Evolutionary conservation across 1,140 invertebrate species (phyloP).

Genomic region (Papilio polyxenes): DNA sequence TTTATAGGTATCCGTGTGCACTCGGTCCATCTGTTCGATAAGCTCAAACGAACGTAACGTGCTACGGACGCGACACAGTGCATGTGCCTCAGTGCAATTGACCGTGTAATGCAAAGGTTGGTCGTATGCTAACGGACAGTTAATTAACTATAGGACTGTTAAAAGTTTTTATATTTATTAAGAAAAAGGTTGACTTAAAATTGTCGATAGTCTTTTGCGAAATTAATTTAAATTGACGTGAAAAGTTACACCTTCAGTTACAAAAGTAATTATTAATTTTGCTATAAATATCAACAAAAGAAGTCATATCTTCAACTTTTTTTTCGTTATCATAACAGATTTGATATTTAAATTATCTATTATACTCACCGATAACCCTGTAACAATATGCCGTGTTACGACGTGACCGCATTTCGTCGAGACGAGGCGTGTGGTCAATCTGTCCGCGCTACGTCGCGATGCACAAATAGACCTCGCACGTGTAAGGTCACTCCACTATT

Average conservation of each 20-base stretch:
- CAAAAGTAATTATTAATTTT: neutral
- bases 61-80: slow-evolving; percentile 40
- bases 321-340: neutral
- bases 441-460: slow-evolving; percentile 61
- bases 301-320: neutral
- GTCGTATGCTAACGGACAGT: slow-evolving; percentile 58
- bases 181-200: neutral
- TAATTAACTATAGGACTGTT: slow-evolving; percentile 46
- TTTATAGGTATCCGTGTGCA: slow-evolving; percentile 43
- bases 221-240: too few relatives aligned
- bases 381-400: slow-evolving; percentile 28
- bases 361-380: slow-evolving; percentile 15
- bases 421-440: slow-evolving; percentile 59
- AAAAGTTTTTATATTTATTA: neutral
- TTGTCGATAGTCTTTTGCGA: too few relatives aligned
- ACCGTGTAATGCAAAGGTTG: slow-evolving; percentile 65
- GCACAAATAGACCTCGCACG: slow-evolving; percentile 56
- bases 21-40: slow-evolving; percentile 48
- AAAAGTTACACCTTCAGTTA: too few relatives aligned
- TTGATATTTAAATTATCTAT: neutral
- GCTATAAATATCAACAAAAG: neutral
- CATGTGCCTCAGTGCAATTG: slow-evolving; percentile 56
- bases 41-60: slow-evolving; percentile 37
- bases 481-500: slow-evolving; percentile 40
- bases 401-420: slow-evolving; percentile 53